Base-by-base conservation (phyloP, 2,113 vertebrate species). In the Ammodytes dubius region DNA sequence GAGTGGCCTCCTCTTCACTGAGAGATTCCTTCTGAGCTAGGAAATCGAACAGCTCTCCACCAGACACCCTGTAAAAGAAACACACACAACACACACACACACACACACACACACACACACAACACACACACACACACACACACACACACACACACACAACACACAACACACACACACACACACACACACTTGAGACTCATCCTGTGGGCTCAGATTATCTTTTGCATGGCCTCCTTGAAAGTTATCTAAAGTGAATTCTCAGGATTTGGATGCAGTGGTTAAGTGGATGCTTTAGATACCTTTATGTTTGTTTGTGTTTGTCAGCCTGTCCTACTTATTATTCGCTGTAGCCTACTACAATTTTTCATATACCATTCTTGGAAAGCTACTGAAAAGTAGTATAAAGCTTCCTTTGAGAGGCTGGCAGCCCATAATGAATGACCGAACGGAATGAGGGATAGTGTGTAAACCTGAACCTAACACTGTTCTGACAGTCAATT, bases 21-120 rank as follows among this genome's bases (percentile, higher is more conserved):
- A 99, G 92, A 8, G 97, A 97, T 86, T 99, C 98, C 82, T 99
- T 99, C 90, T 97, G 97, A 71, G 98, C 97, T 93, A 99, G 84
- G 87, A 99, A 99, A 83, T 99, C 98, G 72, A 99, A 99, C 45
- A 99, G 96, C 87, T 99, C 98, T 82, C 98, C 98, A 85, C 98
- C 98, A 35, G 97, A 97, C 45, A 99, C 98, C 45, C 98, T 99
- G 93, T 82, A 93, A 93, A 0, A 87, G 0, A 70, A 46, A 77
- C 54, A 91, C 13, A 85, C 37, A 84, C 58, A 86, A 73, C n/a
- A 72, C 40, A 60, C 42, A 66, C 13, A 57, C 42, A 63, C 13
- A 73, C 15, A 92, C 0, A 82, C 0, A 56, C 58, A 60, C 60
- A 90, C 11, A 81, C 35, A 83, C 60, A 84, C 17, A 66, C 43